Evolutionary conservation across 2,113 vertebrate species (phyloP), one percentile per base, ranked within the genome.

Genomic region (Cyrtonyx montezumae): DNA sequence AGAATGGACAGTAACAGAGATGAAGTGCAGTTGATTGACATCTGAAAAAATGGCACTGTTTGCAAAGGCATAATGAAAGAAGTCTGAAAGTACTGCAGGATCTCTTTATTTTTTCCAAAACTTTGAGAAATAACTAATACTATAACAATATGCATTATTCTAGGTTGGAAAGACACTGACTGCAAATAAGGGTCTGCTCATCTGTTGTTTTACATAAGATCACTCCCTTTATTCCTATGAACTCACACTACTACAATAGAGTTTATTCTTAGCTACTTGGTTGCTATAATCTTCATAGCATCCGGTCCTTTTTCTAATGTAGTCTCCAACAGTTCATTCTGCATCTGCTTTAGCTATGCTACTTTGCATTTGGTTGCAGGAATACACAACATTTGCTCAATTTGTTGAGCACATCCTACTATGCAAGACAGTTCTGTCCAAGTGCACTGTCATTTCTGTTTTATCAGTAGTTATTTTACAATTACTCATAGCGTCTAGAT

Each of bases 401-500:
- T 53, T 19, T 81, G 42, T 22, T 43, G 45, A 82, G 53, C 62
- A 36, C 5, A 55, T 11, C 22, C 6, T 26, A 59, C 78, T 56
- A 79, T 26, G 55, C 7, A 11, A 17, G 25, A 61, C 7, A 1
- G 4, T 36, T 77, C 45, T 77, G 15, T 36, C 59, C n/a, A 15
- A 87, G 59, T 0, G 1, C 13, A 45, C 42, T 20, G 32, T 19
- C 20, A n/a, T 1, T 32, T 40, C 2, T 19, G 19, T 51, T 66
- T 83, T 71, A 80, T 36, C 56, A 59, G 40, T n/a, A 59, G 55
- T 79, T 80, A 85, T 83, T 91, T 90, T 68, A 94, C 36, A 83
- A 78, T 75, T 75, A 80, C 15, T 46, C 34, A 32, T 56, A 43
- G 85, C 15, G 65, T 26, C 14, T 37, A 83, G 46, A 79, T 67